These are phyloP conservation scores for Troides helena DNA, from an alignment of 2,888 invertebrate genomes.

Conservation along the genomic window DNA sequence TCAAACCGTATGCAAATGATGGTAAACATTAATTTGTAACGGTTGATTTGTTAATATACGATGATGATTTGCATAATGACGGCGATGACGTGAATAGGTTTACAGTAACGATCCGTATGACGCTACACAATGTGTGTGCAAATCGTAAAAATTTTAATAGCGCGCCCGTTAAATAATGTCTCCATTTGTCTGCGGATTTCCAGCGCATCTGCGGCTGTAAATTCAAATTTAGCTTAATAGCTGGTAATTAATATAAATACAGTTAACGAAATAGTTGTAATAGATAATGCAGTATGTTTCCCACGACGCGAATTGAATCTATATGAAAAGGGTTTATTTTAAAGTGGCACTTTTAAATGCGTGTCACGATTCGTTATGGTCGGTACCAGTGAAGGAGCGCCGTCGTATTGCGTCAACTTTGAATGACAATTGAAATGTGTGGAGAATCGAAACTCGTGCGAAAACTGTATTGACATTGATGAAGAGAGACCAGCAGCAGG, in stretches of 20 bases:
- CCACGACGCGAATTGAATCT: slow-evolving; percentile 49
- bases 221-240: slow-evolving; percentile 39
- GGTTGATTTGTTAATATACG: slow-evolving; percentile 76
- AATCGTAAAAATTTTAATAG: slow-evolving; percentile 59
- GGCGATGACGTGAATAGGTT: slow-evolving; percentile 42
- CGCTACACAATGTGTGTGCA: slow-evolving; percentile 38
- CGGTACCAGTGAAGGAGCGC: slow-evolving; percentile 51
- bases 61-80: slow-evolving; percentile 67
- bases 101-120: slow-evolving; percentile 59
- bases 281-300: slow-evolving; percentile 40
- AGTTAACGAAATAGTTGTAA: slow-evolving; percentile 29
- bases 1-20: slow-evolving; percentile 70
- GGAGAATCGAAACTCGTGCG: slow-evolving; percentile 69
- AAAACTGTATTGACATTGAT: slow-evolving; percentile 46
- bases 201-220: slow-evolving; percentile 59
- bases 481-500: slow-evolving; percentile 34
- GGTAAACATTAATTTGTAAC: slow-evolving; percentile 79
- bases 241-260: slow-evolving; percentile 35
- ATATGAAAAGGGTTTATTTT: slow-evolving; percentile 61
- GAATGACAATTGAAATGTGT: slow-evolving; percentile 72
- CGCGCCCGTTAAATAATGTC: slow-evolving; percentile 51
- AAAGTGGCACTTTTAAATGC: slow-evolving; percentile 72
- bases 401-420: slow-evolving; percentile 65
- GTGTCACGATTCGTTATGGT: slow-evolving; percentile 65
- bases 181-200: slow-evolving; percentile 46